phyloP scores from a whole-genome alignment of 2,888 invertebrate genomes.

The Drosophila villosipedis region DNA sequence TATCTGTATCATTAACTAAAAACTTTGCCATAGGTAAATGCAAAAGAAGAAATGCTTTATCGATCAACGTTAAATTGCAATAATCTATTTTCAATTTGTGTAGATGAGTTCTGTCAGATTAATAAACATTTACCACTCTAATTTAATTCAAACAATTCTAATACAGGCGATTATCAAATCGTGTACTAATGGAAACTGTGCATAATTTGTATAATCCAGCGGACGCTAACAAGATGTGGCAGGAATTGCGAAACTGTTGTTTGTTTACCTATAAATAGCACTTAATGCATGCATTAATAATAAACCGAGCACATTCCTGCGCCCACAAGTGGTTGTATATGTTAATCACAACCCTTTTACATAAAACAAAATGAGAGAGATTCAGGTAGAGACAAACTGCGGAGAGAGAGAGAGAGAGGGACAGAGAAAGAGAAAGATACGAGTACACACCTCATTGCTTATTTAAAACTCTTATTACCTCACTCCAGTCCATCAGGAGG shows the following conservation, averaged over 20 bases:
- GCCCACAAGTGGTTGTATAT: background rate
- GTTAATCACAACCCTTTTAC: background rate
- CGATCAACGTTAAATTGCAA: background rate
- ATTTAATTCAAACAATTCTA: background rate
- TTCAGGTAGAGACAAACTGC: background rate
- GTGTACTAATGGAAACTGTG: background rate
- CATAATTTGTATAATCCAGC: background rate
- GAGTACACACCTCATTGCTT: background rate
- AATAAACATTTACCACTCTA: background rate
- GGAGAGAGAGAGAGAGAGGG: background rate
- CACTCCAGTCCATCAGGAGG: conserved; percentile 9
- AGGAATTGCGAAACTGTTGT: conserved; percentile 1
- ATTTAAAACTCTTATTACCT: background rate
- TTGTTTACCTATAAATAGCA: conserved; percentile 40
- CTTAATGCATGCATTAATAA: conserved; percentile 32
- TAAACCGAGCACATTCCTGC: background rate
- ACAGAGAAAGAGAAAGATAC: background rate
- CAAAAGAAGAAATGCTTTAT: too few species aligned
- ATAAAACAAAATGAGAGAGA: background rate
- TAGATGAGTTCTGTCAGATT: background rate
- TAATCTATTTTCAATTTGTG: background rate
- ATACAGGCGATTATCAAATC: background rate
- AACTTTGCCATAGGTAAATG: background rate
- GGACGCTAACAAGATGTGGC: background rate
- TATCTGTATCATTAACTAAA: background rate